Evolutionary conservation across 2,797 vertebrate genomes (phyloP).

Genomic region (Betta splendens): DNA sequence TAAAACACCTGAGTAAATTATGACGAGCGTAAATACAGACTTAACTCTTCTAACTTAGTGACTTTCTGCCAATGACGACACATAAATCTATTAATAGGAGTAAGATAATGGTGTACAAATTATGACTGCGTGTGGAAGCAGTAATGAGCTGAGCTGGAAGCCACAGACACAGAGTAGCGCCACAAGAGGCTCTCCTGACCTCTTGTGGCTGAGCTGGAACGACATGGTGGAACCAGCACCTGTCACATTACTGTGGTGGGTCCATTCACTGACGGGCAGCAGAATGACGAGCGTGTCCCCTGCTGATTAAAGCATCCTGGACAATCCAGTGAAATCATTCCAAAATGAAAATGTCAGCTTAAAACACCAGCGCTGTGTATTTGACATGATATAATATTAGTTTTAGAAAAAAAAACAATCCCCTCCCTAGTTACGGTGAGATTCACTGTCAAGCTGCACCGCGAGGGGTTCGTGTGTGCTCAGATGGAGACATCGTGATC

Average conservation of each 20-base stretch:
- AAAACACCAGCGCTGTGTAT: too few relatives aligned
- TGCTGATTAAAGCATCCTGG: background rate
- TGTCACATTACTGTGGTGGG: background rate
- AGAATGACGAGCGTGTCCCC: background rate
- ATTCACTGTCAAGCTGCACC: background rate
- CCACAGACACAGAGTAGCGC: background rate
- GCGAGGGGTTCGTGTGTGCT: constrained; percentile 2
- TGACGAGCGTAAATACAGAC: too few relatives aligned
- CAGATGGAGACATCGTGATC: constrained; percentile 25
- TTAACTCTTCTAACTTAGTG: too few relatives aligned
- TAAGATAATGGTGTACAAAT: too few relatives aligned
- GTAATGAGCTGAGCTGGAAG: background rate
- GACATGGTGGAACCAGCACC: background rate
- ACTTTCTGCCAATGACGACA: too few relatives aligned
- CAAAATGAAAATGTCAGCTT: background rate
- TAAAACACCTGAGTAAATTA: too few relatives aligned
- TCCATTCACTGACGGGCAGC: background rate
- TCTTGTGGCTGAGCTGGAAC: constrained; percentile 51
- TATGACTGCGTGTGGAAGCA: too few relatives aligned
- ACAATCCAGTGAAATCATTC: background rate
- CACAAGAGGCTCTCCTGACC: constrained; percentile 54
- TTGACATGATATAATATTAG: background rate
- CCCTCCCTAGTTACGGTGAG: too few relatives aligned
- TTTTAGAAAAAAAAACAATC: background rate
- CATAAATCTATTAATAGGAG: too few relatives aligned